A percentile compares a stretch with the other conserved stretches of the same genome.
Evolutionary conservation across 2,888 invertebrate genomes (phyloP).

Genomic region (Ichneumoninae sp.): DNA sequence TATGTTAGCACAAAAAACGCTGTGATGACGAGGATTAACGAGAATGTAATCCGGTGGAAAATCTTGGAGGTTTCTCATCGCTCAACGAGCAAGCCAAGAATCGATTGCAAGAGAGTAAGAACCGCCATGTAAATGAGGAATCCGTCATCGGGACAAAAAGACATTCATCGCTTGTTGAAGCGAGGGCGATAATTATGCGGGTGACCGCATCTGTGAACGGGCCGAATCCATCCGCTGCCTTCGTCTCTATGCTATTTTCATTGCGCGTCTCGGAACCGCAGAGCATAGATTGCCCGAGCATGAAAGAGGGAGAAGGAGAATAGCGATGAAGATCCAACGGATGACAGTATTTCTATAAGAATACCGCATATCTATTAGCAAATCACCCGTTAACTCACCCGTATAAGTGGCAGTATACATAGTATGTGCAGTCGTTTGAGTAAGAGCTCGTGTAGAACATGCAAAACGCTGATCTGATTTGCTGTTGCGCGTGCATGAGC

Average conservation of each 20-base stretch:
- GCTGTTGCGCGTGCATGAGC: background rate
- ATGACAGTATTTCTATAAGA: conserved; percentile 17
- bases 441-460: conserved; percentile 11
- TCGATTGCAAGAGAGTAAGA: conserved; percentile 44
- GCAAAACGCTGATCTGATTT: background rate
- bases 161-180: conserved; percentile 30
- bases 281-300: conserved; percentile 34
- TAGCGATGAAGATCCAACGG: background rate
- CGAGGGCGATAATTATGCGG: conserved; percentile 64
- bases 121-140: background rate
- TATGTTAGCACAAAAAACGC: background rate
- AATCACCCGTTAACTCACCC: background rate
- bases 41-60: conserved; percentile 53
- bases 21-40: background rate
- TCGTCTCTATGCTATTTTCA: conserved; percentile 42
- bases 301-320: background rate
- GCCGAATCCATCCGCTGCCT: conserved; percentile 24
- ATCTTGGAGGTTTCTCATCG: background rate
- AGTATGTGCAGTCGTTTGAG: conserved; percentile 16
- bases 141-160: conserved; percentile 26
- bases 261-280: conserved; percentile 29
- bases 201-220: conserved; percentile 61
- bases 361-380: conserved; percentile 21
- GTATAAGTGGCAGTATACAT: background rate
- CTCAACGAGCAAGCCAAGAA: conserved; percentile 57